Conservation (phyloP, 2,888 invertebrate species). For the Coenonympha glycerion region DNA sequence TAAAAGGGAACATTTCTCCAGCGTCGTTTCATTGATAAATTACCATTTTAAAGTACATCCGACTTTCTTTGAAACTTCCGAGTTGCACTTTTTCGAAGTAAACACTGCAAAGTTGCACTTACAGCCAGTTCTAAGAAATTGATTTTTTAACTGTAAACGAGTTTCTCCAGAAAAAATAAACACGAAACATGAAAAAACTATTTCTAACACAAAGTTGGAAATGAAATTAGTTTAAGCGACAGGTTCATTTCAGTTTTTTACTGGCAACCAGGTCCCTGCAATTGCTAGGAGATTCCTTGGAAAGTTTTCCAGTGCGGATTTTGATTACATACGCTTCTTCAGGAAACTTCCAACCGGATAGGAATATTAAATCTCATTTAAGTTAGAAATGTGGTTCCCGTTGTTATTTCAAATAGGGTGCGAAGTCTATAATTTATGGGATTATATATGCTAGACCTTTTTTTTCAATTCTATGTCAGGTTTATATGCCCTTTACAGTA, state of each 20-base stretch:
- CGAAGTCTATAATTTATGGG: neutral
- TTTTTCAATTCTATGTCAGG: neutral
- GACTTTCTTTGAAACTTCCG: conserved; percentile 46
- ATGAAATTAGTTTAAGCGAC: conserved; percentile 75
- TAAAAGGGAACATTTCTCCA: conserved; percentile 17
- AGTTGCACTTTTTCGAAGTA: conserved; percentile 43
- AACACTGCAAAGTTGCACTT: conserved; percentile 64
- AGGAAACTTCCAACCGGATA: conserved; percentile 68
- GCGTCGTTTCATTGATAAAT: conserved; percentile 57
- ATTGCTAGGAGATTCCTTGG: conserved; percentile 64
- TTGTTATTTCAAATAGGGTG: conserved; percentile 74
- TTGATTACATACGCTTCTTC: conserved; percentile 75
- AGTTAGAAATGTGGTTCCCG: conserved; percentile 70
- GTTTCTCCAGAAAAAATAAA: conserved; percentile 51
- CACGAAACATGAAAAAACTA: conserved; percentile 63
- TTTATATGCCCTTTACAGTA: neutral
- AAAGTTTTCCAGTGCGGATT: conserved; percentile 70
- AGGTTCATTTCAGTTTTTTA: conserved; percentile 73
- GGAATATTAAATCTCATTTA: conserved; percentile 77
- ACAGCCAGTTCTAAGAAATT: conserved; percentile 60
- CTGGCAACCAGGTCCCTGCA: conserved; percentile 58
- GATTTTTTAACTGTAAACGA: conserved; percentile 71
- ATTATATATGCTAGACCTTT: neutral
- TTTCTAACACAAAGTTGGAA: conserved; percentile 68
- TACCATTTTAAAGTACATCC: conserved; percentile 57